These are phyloP conservation scores for Poeciliopsis paucimaculata DNA, from an alignment of 2,797 vertebrate genomes.

Conservation along the genomic window DNA sequence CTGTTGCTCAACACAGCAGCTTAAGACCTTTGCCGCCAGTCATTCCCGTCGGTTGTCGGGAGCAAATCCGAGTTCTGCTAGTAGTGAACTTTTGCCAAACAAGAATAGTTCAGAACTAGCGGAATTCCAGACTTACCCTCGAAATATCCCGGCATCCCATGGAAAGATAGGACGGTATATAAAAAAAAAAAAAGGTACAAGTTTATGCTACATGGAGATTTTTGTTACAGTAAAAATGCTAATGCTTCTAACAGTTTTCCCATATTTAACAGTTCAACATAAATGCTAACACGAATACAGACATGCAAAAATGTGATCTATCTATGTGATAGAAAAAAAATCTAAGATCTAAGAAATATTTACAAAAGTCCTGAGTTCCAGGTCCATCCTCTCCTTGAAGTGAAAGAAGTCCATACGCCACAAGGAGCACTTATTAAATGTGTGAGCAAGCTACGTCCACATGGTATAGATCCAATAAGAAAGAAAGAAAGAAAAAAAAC, in stretches of 20 bases:
- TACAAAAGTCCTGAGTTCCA: constrained; percentile 32
- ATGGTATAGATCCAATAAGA: constrained; percentile 13
- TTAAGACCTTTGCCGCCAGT: constrained; percentile 3
- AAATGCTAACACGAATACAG: not conserved
- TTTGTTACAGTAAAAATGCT: not conserved
- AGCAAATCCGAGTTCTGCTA: constrained; percentile 86
- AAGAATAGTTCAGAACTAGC: constrained; percentile 85
- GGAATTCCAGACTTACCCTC: constrained; percentile 84
- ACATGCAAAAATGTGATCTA: not conserved
- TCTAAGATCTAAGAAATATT: constrained; percentile 15
- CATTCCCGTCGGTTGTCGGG: constrained; percentile 62
- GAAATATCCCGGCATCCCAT: constrained; percentile 52
- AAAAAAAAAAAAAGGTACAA: not conserved
- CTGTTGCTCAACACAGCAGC: constrained; percentile 5
- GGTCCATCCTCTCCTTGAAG: constrained; percentile 41
- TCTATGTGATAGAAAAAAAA: too few species aligned
- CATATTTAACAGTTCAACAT: not conserved
- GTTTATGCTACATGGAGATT: not conserved
- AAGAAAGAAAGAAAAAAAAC: constrained; percentile 42
- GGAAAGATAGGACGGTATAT: constrained; percentile 10
- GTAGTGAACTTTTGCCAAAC: constrained; percentile 85
- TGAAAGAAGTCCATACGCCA: constrained; percentile 35
- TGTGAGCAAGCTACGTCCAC: constrained; percentile 15
- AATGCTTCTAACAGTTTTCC: not conserved
- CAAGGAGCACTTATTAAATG: constrained; percentile 27